phyloP scores from a whole-genome alignment of 2,797 vertebrate genomes.

The Sandelia bainsii region DNA sequence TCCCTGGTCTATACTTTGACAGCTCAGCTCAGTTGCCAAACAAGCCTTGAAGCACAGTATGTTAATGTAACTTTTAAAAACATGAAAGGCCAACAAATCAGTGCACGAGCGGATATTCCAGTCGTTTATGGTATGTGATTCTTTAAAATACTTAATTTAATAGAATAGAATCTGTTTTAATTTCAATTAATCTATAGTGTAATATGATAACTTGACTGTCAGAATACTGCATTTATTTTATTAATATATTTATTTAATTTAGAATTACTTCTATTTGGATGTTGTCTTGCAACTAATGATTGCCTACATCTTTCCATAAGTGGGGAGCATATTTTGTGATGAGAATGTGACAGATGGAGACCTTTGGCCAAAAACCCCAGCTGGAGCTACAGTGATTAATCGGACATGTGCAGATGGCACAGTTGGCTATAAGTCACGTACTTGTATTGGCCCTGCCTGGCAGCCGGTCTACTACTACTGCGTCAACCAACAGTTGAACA shows the following conservation, averaged over 20 bases:
- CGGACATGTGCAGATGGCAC: slow-evolving; percentile 38
- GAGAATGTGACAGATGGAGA: accelerated
- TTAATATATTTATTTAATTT: too few relatives aligned
- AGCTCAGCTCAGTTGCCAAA: accelerated
- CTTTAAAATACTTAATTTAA: background rate
- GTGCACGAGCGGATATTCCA: slow-evolving; percentile 16
- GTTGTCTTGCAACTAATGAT: background rate
- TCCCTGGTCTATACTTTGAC: background rate
- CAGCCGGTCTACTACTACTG: slow-evolving; percentile 29
- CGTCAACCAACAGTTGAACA: slow-evolving; percentile 51
- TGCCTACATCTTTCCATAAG: slow-evolving; percentile 26
- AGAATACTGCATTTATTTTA: background rate
- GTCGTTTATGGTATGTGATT: slow-evolving; percentile 60
- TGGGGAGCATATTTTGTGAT: accelerated
- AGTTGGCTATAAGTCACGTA: slow-evolving; percentile 67
- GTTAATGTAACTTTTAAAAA: slow-evolving; percentile 57
- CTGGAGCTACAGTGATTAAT: slow-evolving; percentile 45
- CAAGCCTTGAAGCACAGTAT: accelerated
- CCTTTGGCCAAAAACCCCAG: slow-evolving; percentile 72
- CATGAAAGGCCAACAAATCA: accelerated
- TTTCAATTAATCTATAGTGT: background rate
- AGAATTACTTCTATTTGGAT: background rate
- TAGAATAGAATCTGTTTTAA: background rate
- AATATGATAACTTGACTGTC: background rate
- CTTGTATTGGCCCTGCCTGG: slow-evolving; percentile 41